Evolutionary conservation across 2,797 vertebrate genomes (phyloP).

Genomic region (Anisognathus igniventris): DNA sequence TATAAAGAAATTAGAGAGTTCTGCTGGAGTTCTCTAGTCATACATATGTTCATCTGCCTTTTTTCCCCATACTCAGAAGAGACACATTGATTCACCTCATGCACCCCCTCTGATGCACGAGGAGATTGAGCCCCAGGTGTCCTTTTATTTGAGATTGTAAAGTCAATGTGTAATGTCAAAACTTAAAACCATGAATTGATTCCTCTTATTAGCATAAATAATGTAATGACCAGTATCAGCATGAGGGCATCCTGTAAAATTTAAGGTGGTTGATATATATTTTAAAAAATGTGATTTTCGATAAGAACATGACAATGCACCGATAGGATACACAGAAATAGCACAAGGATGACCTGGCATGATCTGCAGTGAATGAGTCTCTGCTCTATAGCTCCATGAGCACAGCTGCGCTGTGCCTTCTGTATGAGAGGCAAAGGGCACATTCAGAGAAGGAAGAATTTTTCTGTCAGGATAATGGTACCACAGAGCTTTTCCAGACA

Average conservation of each 20-base stretch:
- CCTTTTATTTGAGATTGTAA: not conserved
- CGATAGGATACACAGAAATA: rapidly evolving
- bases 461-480: not conserved
- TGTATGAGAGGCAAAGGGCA: not conserved
- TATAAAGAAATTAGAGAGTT: not conserved
- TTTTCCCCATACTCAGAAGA: not conserved
- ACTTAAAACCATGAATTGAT: not conserved
- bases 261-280: not conserved
- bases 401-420: not conserved
- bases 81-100: not conserved
- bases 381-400: not conserved
- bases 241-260: not conserved
- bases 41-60: not conserved
- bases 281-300: not conserved
- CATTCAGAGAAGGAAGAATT: not conserved
- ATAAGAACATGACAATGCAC: not conserved
- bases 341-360: not conserved
- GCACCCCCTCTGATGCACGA: rapidly evolving
- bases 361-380: not conserved
- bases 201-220: not conserved
- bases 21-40: not conserved
- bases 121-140: not conserved
- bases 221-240: not conserved
- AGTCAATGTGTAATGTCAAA: not conserved
- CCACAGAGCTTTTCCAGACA: not conserved